Percentiles rank a stretch among this genome's conserved stretches.
Conservation (phyloP, 1,140 invertebrate species). For the Drosophila rhopaloa region DNA sequence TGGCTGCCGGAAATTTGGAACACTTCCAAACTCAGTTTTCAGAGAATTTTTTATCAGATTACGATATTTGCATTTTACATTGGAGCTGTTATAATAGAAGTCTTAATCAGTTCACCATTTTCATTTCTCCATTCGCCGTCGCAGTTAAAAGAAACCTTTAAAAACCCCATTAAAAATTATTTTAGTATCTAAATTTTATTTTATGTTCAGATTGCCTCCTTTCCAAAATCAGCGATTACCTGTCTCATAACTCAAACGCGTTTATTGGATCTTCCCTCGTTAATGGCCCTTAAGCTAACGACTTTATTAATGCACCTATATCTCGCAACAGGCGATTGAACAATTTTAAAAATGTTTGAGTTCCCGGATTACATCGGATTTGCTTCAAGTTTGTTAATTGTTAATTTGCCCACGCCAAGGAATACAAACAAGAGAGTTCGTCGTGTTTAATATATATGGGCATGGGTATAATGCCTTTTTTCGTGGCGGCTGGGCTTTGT, state of each 20-base stretch:
- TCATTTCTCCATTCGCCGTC: no score
- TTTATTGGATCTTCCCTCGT: conserved; percentile 34
- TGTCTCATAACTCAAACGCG: conserved; percentile 31
- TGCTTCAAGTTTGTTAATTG: conserved; percentile 56
- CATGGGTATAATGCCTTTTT: conserved; percentile 53
- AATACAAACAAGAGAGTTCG: conserved; percentile 50
- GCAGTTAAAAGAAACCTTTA: no score
- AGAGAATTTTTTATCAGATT: no score
- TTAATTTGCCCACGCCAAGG: conserved; percentile 54
- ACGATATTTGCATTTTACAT: no score
- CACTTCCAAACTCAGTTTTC: no score
- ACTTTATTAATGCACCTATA: conserved; percentile 37
- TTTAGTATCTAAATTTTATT: background rate
- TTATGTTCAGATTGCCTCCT: background rate
- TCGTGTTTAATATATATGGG: conserved; percentile 40
- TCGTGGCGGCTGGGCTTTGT: conserved; percentile 24
- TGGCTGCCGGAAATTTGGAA: background rate
- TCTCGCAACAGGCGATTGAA: conserved; percentile 52
- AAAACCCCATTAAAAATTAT: background rate
- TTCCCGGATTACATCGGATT: conserved; percentile 22
- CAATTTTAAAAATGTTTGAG: conserved; percentile 33
- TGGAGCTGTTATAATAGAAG: no score
- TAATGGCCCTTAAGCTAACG: conserved; percentile 22
- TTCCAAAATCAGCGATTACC: conserved; percentile 22
- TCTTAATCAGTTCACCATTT: no score